A percentile compares a stretch with the other conserved stretches of the same genome.
Evolutionary conservation across 1,140 invertebrate species (phyloP).

Genomic region (Helicoverpa zea): DNA sequence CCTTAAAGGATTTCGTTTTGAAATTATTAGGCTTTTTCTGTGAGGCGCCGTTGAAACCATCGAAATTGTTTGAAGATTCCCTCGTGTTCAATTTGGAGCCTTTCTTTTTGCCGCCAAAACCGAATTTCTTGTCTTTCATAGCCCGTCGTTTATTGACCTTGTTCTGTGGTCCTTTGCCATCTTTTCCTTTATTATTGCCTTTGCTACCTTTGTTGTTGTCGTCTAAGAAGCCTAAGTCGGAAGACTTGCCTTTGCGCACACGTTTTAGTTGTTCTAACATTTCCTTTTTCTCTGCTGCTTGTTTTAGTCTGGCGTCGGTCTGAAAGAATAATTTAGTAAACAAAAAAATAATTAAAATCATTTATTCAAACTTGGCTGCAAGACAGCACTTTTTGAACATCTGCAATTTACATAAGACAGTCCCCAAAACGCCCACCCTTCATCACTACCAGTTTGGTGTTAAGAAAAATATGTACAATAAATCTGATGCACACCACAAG

Average conservation of each 20-base stretch:
- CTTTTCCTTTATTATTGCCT: constrained; percentile 66
- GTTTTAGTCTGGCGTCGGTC: constrained; percentile 93
- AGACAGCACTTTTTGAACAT: too few species aligned
- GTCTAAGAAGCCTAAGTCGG: constrained; percentile 94
- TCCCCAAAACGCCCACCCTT: too few species aligned
- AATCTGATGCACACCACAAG: too few species aligned
- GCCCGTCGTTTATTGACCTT: constrained; percentile 88
- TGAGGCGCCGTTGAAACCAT: constrained; percentile 87
- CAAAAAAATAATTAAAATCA: too few species aligned
- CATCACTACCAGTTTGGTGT: too few species aligned
- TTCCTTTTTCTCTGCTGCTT: constrained; percentile 92
- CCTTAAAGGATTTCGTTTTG: constrained; percentile 76
- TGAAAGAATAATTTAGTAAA: constrained; percentile 79
- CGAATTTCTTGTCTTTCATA: constrained; percentile 95
- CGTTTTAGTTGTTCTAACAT: constrained; percentile 95
- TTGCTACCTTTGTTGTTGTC: constrained; percentile 88
- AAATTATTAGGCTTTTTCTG: constrained; percentile 79
- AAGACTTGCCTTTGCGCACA: constrained; percentile 93
- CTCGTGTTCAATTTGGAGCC: constrained; percentile 96
- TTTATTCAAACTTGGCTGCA: too few species aligned
- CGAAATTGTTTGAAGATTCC: constrained; percentile 91
- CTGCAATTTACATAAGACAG: too few species aligned
- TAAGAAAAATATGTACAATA: too few species aligned
- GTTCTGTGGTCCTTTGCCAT: constrained; percentile 83
- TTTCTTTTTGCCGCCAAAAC: constrained; percentile 98